These are phyloP conservation scores for Ptilonorhynchus violaceus DNA, from an alignment of 2,113 vertebrate genomes.

Conservation along the genomic window DNA sequence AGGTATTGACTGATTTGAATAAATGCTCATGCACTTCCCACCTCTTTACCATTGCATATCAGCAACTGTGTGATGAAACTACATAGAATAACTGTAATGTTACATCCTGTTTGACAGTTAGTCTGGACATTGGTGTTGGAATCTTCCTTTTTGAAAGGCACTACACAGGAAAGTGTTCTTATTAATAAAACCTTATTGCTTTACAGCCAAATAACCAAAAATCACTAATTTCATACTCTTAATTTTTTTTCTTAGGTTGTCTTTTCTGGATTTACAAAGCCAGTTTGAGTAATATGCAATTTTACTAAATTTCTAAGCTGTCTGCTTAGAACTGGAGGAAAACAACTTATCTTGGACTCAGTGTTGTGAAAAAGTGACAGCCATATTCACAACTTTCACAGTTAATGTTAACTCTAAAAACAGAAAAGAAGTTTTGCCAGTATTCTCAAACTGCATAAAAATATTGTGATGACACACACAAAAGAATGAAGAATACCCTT, in stretches of 20 bases:
- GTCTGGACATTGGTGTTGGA: not conserved
- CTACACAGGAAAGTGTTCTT: not conserved
- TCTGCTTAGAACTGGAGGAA: not conserved
- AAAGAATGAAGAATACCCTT: not conserved
- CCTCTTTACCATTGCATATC: not conserved
- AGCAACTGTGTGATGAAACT: not conserved
- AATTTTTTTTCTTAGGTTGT: not conserved
- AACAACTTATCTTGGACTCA: not conserved
- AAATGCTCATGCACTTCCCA: not conserved
- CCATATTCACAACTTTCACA: not conserved
- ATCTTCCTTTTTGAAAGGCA: not conserved
- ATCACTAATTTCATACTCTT: not conserved
- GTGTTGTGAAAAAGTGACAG: not conserved
- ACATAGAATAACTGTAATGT: accelerated
- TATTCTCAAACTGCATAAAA: not conserved
- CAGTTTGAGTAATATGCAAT: not conserved
- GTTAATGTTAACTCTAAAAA: not conserved
- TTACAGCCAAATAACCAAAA: not conserved
- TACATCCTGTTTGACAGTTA: not conserved
- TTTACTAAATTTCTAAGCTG: not conserved
- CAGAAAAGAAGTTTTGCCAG: not conserved
- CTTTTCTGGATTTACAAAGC: not conserved
- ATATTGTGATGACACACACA: not conserved
- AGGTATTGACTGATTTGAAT: not conserved
- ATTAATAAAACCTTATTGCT: not conserved